Evolutionary conservation across 2,113 vertebrate species (phyloP).

Genomic region (Numenius arquata): DNA sequence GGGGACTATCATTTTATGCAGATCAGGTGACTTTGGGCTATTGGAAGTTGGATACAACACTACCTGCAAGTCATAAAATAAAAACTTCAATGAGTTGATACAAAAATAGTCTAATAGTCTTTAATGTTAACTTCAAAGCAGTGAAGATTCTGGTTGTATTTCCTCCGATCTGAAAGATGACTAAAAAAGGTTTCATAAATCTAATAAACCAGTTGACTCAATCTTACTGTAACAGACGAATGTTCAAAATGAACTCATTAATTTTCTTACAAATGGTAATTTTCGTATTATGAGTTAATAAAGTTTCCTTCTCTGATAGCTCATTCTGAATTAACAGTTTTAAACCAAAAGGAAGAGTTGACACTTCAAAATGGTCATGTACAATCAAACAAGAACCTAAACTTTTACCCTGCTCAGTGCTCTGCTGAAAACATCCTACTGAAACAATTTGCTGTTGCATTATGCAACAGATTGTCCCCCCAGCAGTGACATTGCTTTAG

Average conservation of each 20-base stretch:
- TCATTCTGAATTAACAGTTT: constrained; percentile 39
- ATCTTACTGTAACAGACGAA: neutral
- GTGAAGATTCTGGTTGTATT: neutral
- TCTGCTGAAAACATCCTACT: neutral
- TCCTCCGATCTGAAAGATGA: neutral
- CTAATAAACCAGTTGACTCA: neutral
- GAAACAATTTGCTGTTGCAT: neutral
- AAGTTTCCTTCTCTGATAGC: constrained; percentile 20
- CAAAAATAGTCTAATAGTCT: neutral
- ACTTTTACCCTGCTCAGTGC: neutral
- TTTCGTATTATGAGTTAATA: constrained; percentile 28
- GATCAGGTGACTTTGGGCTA: constrained; percentile 88
- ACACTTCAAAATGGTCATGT: constrained; percentile 18
- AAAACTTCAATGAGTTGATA: neutral
- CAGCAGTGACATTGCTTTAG: neutral
- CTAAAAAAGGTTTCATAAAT: neutral
- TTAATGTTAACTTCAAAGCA: neutral
- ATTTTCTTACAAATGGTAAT: constrained; percentile 41
- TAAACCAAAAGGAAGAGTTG: neutral
- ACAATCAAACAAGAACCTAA: neutral
- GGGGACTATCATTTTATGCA: constrained; percentile 92
- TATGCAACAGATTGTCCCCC: neutral
- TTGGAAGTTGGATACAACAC: constrained; percentile 90
- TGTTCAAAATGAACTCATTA: constrained; percentile 10
- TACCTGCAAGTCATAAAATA: constrained; percentile 77